A percentile compares a stretch with the other conserved stretches of the same genome.
These are phyloP conservation scores for Phalloptychus januarius DNA, from an alignment of 2,797 vertebrate species.

Conservation along the genomic window DNA sequence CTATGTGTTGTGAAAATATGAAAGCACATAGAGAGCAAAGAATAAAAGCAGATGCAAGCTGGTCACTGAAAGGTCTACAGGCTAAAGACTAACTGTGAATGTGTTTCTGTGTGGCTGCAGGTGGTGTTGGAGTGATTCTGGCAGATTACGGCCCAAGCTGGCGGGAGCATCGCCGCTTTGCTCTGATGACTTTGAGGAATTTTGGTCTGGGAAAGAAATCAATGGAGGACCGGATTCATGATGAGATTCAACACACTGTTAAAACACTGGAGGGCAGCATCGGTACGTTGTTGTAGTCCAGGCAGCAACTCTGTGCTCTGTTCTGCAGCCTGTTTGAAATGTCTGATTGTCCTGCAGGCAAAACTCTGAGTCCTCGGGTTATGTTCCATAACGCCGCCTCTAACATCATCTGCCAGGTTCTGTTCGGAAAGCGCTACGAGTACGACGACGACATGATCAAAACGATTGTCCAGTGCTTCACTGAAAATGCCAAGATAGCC, in stretches of 20 bases:
- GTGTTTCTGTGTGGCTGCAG: background rate
- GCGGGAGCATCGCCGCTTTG: constrained; percentile 79
- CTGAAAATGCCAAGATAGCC: constrained; percentile 36
- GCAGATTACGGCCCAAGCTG: constrained; percentile 69
- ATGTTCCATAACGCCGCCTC: constrained; percentile 74
- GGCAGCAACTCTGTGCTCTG: background rate
- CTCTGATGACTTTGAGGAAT: constrained; percentile 77
- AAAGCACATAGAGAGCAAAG: background rate
- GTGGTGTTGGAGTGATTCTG: constrained; percentile 64
- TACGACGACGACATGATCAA: constrained; percentile 62
- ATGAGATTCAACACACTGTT: constrained; percentile 60
- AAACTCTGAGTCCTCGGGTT: constrained; percentile 47
- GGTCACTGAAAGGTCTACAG: background rate
- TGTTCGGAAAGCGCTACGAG: constrained; percentile 62
- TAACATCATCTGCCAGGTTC: constrained; percentile 72
- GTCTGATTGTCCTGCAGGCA: constrained; percentile 41
- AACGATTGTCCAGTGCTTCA: constrained; percentile 19
- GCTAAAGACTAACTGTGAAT: background rate
- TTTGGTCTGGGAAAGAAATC: constrained; percentile 80
- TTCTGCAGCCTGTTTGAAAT: background rate
- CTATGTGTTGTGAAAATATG: background rate
- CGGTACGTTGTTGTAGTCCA: constrained; percentile 49
- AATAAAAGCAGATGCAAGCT: background rate
- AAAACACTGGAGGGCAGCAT: constrained; percentile 53
- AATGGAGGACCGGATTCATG: constrained; percentile 78